These are phyloP conservation scores for Arrhamphus sclerolepis DNA, from an alignment of 2,797 vertebrate genomes.

Conservation along the genomic window DNA sequence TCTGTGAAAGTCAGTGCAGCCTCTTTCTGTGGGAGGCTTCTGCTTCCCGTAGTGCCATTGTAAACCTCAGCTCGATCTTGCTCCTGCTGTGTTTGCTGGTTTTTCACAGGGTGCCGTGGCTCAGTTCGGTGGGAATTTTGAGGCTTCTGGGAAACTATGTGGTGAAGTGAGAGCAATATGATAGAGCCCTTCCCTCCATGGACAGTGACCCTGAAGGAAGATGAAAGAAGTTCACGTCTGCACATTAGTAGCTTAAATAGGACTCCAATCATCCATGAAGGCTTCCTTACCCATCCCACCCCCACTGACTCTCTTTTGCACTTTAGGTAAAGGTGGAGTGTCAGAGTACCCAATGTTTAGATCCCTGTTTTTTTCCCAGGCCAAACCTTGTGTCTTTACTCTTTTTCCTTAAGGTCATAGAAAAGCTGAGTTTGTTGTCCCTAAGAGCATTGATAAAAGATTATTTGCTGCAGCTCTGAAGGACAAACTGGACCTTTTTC, in stretches of 20 bases:
- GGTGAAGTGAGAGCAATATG: slow-evolving; percentile 89
- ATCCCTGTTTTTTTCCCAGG: slow-evolving; percentile 29
- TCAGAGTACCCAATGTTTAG: slow-evolving; percentile 32
- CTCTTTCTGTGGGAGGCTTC: slow-evolving; percentile 40
- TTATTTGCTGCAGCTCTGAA: too few relatives aligned
- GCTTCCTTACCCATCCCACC: slow-evolving; percentile 48
- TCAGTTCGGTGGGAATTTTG: slow-evolving; percentile 58
- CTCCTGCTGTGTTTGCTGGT: slow-evolving; percentile 21
- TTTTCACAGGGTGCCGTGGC: slow-evolving; percentile 67
- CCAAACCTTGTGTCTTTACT: slow-evolving; percentile 24
- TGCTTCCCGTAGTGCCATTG: slow-evolving; percentile 14
- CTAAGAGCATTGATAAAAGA: too few relatives aligned
- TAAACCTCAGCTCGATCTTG: slow-evolving; percentile 35
- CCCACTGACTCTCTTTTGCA: slow-evolving; percentile 39
- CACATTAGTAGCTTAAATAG: slow-evolving; percentile 91
- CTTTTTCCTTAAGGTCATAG: slow-evolving; percentile 14
- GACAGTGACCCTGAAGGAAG: slow-evolving; percentile 96
- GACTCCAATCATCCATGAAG: slow-evolving; percentile 79
- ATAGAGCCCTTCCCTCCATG: slow-evolving; percentile 95
- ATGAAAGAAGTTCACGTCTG: slow-evolving; percentile 97
- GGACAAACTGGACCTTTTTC: too few relatives aligned
- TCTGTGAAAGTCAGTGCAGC: slow-evolving; percentile 23
- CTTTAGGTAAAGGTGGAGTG: slow-evolving; percentile 45
- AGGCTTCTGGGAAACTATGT: slow-evolving; percentile 79
- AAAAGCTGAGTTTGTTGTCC: slow-evolving; percentile 21